phyloP scores from a whole-genome alignment of 2,888 invertebrate genomes.

The Ophonus ardosiacus region DNA sequence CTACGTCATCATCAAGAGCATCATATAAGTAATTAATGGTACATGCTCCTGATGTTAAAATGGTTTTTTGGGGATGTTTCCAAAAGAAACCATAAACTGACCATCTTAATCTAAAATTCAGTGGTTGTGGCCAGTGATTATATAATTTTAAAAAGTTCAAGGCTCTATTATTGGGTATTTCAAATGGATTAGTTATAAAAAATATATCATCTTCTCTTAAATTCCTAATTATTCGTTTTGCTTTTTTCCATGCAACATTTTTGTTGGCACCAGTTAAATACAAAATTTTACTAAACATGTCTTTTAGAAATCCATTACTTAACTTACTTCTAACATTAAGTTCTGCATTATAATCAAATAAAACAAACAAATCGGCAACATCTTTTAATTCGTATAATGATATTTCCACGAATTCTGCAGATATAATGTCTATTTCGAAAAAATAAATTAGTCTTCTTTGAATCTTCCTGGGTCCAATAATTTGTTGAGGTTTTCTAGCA shows the following conservation, averaged over 20 bases:
- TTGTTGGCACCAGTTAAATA: constrained; percentile 74
- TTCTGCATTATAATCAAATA: constrained; percentile 76
- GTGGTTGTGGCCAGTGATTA: constrained; percentile 81
- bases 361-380: constrained; percentile 82
- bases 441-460: constrained; percentile 79
- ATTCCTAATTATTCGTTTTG: constrained; percentile 74
- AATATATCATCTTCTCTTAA: constrained; percentile 79
- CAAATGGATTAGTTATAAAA: constrained; percentile 79
- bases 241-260: constrained; percentile 73
- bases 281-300: constrained; percentile 78
- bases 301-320: constrained; percentile 75
- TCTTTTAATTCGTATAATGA: constrained; percentile 80
- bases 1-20: constrained; percentile 71
- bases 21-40: constrained; percentile 72
- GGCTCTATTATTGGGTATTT: constrained; percentile 81
- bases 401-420: constrained; percentile 79
- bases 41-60: constrained; percentile 77
- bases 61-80: constrained; percentile 81
- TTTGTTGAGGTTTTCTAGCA: constrained; percentile 75
- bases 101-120: constrained; percentile 81
- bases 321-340: constrained; percentile 75
- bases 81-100: constrained; percentile 84
- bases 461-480: constrained; percentile 75
- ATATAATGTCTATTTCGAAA: constrained; percentile 77
- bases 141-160: constrained; percentile 83